These are phyloP conservation scores for Cranoglanis bouderius DNA, from an alignment of 2,113 vertebrate genomes.

Conservation along the genomic window DNA sequence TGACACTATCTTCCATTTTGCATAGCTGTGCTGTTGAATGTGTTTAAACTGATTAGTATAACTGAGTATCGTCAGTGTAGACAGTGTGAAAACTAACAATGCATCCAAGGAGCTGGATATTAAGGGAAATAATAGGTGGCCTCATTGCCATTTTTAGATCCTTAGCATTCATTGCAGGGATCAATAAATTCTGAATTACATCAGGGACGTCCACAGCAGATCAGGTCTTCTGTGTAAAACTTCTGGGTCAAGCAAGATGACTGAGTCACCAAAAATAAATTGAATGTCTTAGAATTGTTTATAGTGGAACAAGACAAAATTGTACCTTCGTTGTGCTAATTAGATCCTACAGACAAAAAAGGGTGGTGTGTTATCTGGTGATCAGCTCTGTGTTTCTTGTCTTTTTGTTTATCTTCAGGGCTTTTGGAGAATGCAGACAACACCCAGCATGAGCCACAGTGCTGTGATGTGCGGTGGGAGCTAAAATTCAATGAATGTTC, in stretches of 20 bases:
- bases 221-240: not conserved
- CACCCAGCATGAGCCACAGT: conserved; percentile 89
- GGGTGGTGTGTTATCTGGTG: not conserved
- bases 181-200: not conserved
- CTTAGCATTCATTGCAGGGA: not conserved
- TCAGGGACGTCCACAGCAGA: not conserved
- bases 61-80: not conserved
- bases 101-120: not conserved
- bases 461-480: conserved; percentile 95
- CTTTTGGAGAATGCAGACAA: conserved; percentile 85
- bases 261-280: not conserved
- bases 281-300: not conserved
- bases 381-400: not conserved
- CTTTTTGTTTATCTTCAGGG: conserved; percentile 70
- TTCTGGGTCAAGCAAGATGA: not conserved
- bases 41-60: not conserved
- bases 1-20: not conserved
- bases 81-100: not conserved
- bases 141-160: not conserved
- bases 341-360: not conserved
- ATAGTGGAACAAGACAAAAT: not conserved
- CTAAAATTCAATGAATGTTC: conserved; percentile 78
- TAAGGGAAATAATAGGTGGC: not conserved
- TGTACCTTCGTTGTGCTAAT: not conserved
- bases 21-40: not conserved